Evolutionary conservation across 2,797 vertebrate genomes (phyloP).

Genomic region (Phalanger gymnotis): DNA sequence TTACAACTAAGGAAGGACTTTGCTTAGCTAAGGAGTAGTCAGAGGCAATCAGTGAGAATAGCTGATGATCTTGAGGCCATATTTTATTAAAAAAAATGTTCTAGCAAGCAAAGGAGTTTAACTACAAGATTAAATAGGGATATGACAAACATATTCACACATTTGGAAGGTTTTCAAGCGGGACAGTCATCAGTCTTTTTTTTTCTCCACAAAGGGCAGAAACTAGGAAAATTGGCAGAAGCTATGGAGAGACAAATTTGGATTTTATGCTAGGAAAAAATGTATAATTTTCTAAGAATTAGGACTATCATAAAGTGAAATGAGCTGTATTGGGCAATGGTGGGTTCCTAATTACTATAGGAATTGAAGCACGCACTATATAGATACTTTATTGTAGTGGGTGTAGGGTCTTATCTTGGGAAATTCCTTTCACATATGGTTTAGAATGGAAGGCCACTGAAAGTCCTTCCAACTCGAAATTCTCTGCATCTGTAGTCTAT

Average conservation of each 20-base stretch:
- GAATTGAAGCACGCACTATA: neutral
- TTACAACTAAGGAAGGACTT: neutral
- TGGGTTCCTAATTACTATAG: neutral
- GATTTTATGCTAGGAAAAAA: neutral
- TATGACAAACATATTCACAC: neutral
- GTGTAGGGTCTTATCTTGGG: neutral
- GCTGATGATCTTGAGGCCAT: neutral
- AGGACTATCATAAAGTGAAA: neutral
- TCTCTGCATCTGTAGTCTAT: neutral
- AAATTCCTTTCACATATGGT: neutral
- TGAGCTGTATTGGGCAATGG: neutral
- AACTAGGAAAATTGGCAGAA: neutral
- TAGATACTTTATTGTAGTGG: neutral
- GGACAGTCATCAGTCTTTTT: neutral
- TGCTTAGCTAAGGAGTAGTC: neutral
- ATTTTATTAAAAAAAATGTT: neutral
- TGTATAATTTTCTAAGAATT: neutral
- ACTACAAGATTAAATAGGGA: neutral
- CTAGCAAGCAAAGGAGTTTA: neutral
- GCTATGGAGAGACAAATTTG: neutral
- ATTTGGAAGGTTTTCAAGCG: neutral
- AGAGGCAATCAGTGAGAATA: neutral
- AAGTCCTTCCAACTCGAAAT: neutral
- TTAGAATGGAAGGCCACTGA: neutral
- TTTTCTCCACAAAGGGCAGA: fast-evolving